Evolutionary conservation across 2,113 vertebrate species (phyloP).

Genomic region (Myocastor coypus): DNA sequence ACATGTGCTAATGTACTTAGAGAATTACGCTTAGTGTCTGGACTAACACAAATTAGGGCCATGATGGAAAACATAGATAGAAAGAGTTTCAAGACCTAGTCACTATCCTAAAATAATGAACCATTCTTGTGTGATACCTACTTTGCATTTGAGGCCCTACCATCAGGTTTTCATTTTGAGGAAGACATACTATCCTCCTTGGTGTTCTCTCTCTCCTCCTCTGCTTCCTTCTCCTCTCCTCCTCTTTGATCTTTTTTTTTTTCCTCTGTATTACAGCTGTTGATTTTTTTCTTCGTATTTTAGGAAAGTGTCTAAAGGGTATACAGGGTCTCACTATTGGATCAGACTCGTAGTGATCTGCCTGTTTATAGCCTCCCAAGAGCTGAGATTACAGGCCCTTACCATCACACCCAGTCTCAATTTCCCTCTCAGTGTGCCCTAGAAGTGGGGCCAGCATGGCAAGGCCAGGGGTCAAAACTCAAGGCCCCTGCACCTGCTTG

Average conservation of each 20-base stretch:
- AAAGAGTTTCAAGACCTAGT: background rate
- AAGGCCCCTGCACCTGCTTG: no score
- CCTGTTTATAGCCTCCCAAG: no score
- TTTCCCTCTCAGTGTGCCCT: no score
- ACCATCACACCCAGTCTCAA: no score
- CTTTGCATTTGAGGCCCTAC: background rate
- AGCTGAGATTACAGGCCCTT: no score
- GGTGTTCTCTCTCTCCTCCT: background rate
- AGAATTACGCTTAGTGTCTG: background rate
- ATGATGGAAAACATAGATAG: background rate
- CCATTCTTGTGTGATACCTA: fast-evolving
- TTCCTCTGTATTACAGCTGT: background rate
- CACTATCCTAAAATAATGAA: fast-evolving
- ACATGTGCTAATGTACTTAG: background rate
- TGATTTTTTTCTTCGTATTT: background rate
- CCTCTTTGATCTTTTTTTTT: background rate
- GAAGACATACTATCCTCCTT: background rate
- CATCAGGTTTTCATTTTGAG: background rate
- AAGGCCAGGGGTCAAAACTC: no score
- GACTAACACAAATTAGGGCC: fast-evolving
- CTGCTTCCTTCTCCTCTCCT: background rate
- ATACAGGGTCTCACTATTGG: no score
- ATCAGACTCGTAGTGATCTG: no score
- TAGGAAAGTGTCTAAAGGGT: no score
- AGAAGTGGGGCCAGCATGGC: no score